phyloP scores from a whole-genome alignment of 1,140 invertebrate species.

The Teleogryllus occipitalis region DNA sequence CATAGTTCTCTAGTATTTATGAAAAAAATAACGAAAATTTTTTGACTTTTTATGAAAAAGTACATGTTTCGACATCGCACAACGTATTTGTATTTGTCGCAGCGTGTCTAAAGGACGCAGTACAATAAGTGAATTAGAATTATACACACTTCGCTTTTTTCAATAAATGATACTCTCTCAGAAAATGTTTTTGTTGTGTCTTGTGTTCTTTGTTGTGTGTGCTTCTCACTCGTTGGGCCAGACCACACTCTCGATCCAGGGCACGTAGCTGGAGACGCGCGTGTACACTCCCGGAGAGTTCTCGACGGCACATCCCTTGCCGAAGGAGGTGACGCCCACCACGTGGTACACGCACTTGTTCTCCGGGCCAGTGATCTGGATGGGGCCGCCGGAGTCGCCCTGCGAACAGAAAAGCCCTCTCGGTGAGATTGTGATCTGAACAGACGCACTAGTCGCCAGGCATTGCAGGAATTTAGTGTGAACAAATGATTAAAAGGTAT shows the following conservation, averaged over 20 bases:
- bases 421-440: too few relatives aligned
- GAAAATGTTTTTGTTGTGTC: background rate
- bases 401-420: constrained; percentile 29
- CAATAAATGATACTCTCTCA: background rate
- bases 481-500: too few relatives aligned
- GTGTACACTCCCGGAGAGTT: constrained; percentile 42
- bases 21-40: background rate
- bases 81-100: background rate
- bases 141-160: background rate
- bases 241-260: constrained; percentile 41
- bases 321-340: constrained; percentile 54
- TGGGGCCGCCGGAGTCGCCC: constrained; percentile 57
- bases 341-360: constrained; percentile 47
- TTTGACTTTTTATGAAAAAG: background rate
- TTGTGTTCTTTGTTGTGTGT: background rate
- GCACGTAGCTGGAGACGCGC: constrained; percentile 37
- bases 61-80: background rate
- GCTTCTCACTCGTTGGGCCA: constrained; percentile 28
- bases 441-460: too few relatives aligned
- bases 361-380: constrained; percentile 40
- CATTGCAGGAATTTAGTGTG: too few relatives aligned
- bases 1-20: too few relatives aligned
- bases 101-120: background rate
- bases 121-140: background rate
- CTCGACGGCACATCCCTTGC: constrained; percentile 33